These are phyloP conservation scores for Ernsta delagoae DNA, from an alignment of 2,888 invertebrate species.

Conservation along the genomic window DNA sequence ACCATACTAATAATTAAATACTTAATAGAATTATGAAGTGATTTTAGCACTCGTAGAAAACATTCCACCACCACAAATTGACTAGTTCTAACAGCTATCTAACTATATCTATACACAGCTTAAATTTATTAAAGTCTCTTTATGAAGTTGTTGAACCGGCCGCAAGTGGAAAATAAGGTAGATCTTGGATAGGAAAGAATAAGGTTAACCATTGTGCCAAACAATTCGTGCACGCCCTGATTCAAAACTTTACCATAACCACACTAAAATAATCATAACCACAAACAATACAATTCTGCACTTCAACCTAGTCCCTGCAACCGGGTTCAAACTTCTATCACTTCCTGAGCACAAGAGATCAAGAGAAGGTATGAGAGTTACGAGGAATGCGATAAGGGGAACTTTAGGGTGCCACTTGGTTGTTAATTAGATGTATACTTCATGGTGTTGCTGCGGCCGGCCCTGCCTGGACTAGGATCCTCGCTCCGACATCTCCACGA, in stretches of 20 bases:
- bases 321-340: conserved; percentile 72
- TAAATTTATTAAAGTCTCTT: conserved; percentile 78
- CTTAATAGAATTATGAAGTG: conserved; percentile 68
- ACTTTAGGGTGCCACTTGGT: conserved; percentile 43
- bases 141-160: conserved; percentile 75
- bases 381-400: conserved; percentile 44
- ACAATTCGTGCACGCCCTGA: conserved; percentile 38
- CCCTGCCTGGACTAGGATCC: conserved; percentile 82
- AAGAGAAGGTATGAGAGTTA: conserved; percentile 49
- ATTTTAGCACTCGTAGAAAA: conserved; percentile 79
- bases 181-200: conserved; percentile 38
- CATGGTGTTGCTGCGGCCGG: conserved; percentile 82
- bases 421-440: conserved; percentile 77
- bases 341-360: conserved; percentile 60
- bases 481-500: conserved; percentile 73
- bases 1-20: conserved; percentile 71
- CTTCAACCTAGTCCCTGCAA: conserved; percentile 61
- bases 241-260: conserved; percentile 44
- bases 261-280: conserved; percentile 49
- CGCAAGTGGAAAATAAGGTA: conserved; percentile 58
- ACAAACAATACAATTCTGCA: conserved; percentile 50
- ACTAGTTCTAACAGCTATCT: conserved; percentile 81
- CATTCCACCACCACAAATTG: conserved; percentile 80
- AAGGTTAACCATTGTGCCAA: conserved; percentile 40
- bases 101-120: conserved; percentile 65